Evolutionary conservation across 1,140 invertebrate species (phyloP), one percentile per base, ranked within the genome.

Genomic region (Yoshiicerus persimilis): DNA sequence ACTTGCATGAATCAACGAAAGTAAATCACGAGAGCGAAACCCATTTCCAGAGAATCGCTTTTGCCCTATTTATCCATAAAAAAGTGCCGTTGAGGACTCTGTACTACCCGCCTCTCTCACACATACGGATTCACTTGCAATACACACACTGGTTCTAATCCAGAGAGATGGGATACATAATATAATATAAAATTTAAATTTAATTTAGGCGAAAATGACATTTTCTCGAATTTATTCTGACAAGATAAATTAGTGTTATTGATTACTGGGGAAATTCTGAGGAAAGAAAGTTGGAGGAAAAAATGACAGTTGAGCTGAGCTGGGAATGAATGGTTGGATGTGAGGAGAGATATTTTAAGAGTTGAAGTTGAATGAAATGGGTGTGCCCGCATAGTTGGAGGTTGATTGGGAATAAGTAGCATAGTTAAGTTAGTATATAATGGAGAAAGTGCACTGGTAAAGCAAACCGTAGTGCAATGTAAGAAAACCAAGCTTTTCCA

Each of bases 371-470:
- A 70, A 80, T 34, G 34, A 3, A 20, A 27, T 11, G 23, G 10
- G 25, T 1, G 4, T 1, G 32, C 75, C 75, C 66, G 13, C 66
- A 70, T 70, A 70, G 66, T 70, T 70, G 32, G 75, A 80, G 32
- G 32, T 80, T 80, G 75, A 80, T 80, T 80, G 75, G 75, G 32
- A 32, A 80, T 80, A 80, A 80, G 75, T 80, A 80, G 75, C 75
- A n/a, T 80, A 80, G 75, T 80, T 80, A 80, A n/a, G 20, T 34
- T 10, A 23, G 75, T n/a, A 80, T 30, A 34, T n/a, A 80, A n/a
- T n/a, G n/a, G n/a, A n/a, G n/a, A 32, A n/a, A 77, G n/a, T 80
- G 75, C 34, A 25, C 34, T 38, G 32, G 23, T 20, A 80, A n/a
- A 80, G 34, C 34, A 10, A 70, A 27, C 23, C 11, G 20, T 11